A percentile compares a stretch with the other conserved stretches of the same genome.
Conservation (phyloP, 2,797 vertebrate genomes). For the Gila robusta region DNA sequence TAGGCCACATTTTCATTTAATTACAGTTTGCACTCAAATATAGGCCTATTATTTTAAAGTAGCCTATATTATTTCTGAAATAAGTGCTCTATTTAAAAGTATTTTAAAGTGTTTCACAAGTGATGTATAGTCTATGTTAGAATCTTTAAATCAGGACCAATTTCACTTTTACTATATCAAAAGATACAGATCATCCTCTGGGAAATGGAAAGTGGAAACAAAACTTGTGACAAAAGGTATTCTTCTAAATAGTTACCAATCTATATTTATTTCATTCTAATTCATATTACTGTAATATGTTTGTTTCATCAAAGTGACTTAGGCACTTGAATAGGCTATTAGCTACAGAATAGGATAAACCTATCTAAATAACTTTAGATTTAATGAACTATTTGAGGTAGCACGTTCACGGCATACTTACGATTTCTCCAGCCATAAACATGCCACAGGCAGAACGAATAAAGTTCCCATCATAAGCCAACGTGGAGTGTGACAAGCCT, state of each 20-base stretch:
- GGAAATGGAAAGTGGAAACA: background rate
- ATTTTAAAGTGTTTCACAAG: background rate
- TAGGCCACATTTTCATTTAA: background rate
- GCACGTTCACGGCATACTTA: constrained; percentile 67
- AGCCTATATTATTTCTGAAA: background rate
- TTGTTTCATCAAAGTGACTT: background rate
- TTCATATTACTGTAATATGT: background rate
- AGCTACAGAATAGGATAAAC: background rate
- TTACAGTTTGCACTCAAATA: background rate
- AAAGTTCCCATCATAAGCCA: constrained; percentile 76
- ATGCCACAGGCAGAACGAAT: constrained; percentile 68
- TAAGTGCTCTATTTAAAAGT: background rate
- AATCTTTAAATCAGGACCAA: background rate
- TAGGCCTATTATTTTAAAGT: background rate
- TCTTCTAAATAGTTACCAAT: too few relatives aligned
- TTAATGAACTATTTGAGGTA: background rate
- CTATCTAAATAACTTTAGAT: background rate
- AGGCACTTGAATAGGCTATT: background rate
- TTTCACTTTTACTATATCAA: constrained; percentile 8
- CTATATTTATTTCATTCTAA: background rate
- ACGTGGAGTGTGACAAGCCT: constrained; percentile 63
- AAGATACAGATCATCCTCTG: background rate
- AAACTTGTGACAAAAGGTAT: background rate
- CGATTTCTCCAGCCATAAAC: constrained; percentile 75
- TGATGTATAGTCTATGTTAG: background rate